Percentiles rank a stretch among this genome's conserved stretches.
These are phyloP conservation scores for Drosophila equinoxialis DNA, from an alignment of 1,140 invertebrate species.

Conservation along the genomic window DNA sequence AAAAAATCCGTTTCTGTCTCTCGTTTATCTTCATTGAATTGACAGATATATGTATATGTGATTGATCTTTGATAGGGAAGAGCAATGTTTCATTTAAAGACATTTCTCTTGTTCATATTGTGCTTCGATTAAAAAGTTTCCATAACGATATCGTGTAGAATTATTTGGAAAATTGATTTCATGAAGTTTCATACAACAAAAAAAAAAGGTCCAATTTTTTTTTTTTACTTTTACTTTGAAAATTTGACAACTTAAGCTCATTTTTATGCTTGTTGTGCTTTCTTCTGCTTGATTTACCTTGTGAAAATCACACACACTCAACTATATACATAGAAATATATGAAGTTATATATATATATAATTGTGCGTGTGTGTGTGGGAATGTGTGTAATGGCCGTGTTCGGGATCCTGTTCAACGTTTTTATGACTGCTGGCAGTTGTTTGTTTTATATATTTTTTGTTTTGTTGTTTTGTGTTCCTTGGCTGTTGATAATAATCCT, in stretches of 20 bases:
- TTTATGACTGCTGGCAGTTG: conserved; percentile 34
- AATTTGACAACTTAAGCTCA: conserved; percentile 55
- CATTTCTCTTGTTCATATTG: not conserved
- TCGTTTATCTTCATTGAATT: conserved; percentile 67
- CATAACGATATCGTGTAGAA: not conserved
- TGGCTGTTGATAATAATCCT: conserved; percentile 59
- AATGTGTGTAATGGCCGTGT: conserved; percentile 14
- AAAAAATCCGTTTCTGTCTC: not conserved
- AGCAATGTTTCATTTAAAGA: not conserved
- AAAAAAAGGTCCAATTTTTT: conserved; percentile 22
- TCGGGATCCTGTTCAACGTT: conserved; percentile 23
- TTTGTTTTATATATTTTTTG: conserved; percentile 34
- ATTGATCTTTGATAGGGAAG: conserved; percentile 37
- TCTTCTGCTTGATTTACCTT: conserved; percentile 64
- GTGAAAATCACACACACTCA: conserved; percentile 35
- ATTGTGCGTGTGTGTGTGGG: conserved; percentile 14
- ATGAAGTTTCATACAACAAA: not conserved
- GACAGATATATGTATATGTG: conserved; percentile 42
- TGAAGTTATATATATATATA: conserved; percentile 1
- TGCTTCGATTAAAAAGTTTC: conserved; percentile 8
- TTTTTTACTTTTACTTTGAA: conserved; percentile 19
- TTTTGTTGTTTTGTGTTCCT: conserved; percentile 27
- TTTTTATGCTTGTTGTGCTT: conserved; percentile 31
- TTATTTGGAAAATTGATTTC: conserved; percentile 7
- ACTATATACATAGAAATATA: conserved; percentile 36